phyloP scores from a whole-genome alignment of 1,140 invertebrate genomes.

The Achatina immaculata region DNA sequence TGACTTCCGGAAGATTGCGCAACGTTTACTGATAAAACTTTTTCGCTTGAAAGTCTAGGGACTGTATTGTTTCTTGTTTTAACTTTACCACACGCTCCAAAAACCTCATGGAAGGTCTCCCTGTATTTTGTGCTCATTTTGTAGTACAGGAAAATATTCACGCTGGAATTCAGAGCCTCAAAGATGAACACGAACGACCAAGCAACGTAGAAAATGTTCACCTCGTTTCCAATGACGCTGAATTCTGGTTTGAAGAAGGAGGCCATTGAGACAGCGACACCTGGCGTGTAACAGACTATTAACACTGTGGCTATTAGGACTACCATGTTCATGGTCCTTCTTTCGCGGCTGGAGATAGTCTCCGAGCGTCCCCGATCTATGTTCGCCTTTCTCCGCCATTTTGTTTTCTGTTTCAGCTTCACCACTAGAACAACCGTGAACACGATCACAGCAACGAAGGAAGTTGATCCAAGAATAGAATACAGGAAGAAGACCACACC shows the following conservation, averaged over 20 bases:
- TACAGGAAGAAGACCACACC: neutral
- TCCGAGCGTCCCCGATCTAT: neutral
- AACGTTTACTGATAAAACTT: no score
- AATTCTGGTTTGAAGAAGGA: neutral
- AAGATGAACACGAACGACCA: neutral
- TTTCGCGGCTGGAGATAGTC: neutral
- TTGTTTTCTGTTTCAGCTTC: constrained; percentile 3
- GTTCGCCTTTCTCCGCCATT: neutral
- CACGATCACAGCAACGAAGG: neutral
- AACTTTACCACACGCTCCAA: no score
- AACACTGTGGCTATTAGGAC: neutral
- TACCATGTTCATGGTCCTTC: neutral
- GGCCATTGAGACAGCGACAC: neutral
- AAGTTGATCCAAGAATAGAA: neutral
- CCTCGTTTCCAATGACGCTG: neutral
- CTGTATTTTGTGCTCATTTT: constrained; percentile 12
- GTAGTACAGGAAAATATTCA: constrained; percentile 11
- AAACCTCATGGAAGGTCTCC: neutral
- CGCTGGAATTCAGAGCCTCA: neutral
- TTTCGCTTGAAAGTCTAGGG: no score
- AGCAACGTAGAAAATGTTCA: neutral
- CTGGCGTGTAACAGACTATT: constrained; percentile 9
- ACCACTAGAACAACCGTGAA: neutral
- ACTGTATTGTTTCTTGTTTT: no score
- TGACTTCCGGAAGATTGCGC: no score